Evolutionary conservation across 2,113 vertebrate genomes (phyloP), one percentile per base, ranked within the genome.

Genomic region (Thymallus thymallus): DNA sequence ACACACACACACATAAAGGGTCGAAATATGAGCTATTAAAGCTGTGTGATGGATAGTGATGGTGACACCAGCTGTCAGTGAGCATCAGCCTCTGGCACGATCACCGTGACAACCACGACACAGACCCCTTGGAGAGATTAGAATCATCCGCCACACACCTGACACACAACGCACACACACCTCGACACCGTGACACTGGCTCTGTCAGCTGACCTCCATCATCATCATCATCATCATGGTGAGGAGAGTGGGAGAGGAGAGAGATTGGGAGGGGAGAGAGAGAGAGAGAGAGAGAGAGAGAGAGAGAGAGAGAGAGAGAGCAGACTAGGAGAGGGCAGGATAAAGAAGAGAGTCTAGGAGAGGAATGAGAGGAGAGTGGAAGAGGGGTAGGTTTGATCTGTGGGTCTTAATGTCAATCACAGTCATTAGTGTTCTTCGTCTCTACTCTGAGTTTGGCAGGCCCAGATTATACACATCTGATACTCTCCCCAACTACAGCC

Each of bases 41-140:
- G 65, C 51, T 73, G 72, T 0, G 71, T 90, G 90, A 91, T 71
- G 83, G 79, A 78, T 84, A 91, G 80, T 79, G 71, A 84, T 82
- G 84, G 78, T 89, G 88, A 90, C 88, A 90, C 78, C 83, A 86
- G 90, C 85, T 87, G 87, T 89, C 87, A 91, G 82, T 82, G 73
- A 79, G 73, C 85, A 91, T 88, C 85, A 88, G 86, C 86, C 79
- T 18, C 66, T 12, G 61, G 83, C 79, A 85, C 85, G 85, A 88
- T 89, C 80, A 84, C 76, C 75, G 85, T 89, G 90, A 91, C 90
- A 91, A 89, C 86, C 90, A 84, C 83, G 74, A 91, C 88, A 87
- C 83, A 68, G 83, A 90, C 79, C 88, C 86, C 87, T 89, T 85
- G 66, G 71, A 90, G 84, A 91, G 84, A 91, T 89, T 89, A 90